These are phyloP conservation scores for Pituophis catenifer DNA, from an alignment of 2,113 vertebrate species.

Conservation along the genomic window DNA sequence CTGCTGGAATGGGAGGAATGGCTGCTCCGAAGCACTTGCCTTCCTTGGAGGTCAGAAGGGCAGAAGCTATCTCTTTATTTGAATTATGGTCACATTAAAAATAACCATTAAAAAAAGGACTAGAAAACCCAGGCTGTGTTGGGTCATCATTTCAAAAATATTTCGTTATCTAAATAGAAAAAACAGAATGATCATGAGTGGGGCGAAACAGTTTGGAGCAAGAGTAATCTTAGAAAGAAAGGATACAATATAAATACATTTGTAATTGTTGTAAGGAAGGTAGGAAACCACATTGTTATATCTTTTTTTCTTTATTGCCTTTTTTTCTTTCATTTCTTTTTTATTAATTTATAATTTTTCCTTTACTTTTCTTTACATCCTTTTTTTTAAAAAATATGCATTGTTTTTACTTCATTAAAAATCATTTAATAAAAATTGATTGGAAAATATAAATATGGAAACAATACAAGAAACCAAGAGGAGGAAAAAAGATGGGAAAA, in stretches of 20 bases:
- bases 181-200: background rate
- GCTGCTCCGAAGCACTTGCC: background rate
- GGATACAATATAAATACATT: background rate
- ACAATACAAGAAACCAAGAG: background rate
- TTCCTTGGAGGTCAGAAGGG: background rate
- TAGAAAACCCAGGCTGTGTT: background rate
- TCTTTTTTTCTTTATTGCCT: background rate
- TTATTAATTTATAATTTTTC: background rate
- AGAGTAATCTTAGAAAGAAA: background rate
- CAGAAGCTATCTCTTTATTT: background rate
- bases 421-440: background rate
- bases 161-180: background rate
- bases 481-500: background rate
- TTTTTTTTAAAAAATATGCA: too few relatives aligned
- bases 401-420: background rate
- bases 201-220: background rate
- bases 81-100: background rate
- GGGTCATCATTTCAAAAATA: background rate
- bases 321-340: background rate
- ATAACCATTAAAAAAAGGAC: background rate
- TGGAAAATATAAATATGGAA: background rate
- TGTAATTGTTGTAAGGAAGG: background rate
- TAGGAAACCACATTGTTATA: background rate
- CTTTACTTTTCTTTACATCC: background rate
- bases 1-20: background rate